These are phyloP conservation scores for Origma solitaria DNA, from an alignment of 2,113 vertebrate species.

Conservation along the genomic window DNA sequence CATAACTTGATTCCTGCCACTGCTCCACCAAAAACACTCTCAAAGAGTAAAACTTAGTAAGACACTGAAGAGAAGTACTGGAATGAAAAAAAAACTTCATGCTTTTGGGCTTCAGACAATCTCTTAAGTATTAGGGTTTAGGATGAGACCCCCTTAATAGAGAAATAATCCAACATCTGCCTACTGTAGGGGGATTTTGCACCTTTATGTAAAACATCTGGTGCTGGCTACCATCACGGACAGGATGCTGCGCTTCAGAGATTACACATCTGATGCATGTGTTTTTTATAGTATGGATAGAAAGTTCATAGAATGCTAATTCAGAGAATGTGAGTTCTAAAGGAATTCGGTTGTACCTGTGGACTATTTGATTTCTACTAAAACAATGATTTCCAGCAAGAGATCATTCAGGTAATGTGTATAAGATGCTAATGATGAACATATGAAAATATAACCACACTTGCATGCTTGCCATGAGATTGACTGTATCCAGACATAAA, in stretches of 20 bases:
- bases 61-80: neutral
- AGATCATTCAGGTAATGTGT: neutral
- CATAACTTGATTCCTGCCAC: neutral
- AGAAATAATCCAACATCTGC: slow-evolving; percentile 28
- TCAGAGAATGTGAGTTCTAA: neutral
- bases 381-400: neutral
- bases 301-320: neutral
- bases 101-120: neutral
- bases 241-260: neutral
- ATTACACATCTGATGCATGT: neutral
- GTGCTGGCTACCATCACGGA: neutral
- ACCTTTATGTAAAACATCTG: slow-evolving; percentile 37
- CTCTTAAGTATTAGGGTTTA: neutral
- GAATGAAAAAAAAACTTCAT: neutral
- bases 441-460: neutral
- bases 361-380: neutral
- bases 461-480: neutral
- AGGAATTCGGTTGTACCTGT: neutral
- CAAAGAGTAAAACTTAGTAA: neutral
- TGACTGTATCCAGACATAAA: neutral
- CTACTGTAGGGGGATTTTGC: neutral
- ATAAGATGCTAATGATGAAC: neutral
- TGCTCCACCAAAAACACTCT: neutral
- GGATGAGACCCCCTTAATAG: neutral
- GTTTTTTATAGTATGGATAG: neutral